phyloP scores from a whole-genome alignment of 2,113 vertebrate species.

The Dromiciops gliroides region DNA sequence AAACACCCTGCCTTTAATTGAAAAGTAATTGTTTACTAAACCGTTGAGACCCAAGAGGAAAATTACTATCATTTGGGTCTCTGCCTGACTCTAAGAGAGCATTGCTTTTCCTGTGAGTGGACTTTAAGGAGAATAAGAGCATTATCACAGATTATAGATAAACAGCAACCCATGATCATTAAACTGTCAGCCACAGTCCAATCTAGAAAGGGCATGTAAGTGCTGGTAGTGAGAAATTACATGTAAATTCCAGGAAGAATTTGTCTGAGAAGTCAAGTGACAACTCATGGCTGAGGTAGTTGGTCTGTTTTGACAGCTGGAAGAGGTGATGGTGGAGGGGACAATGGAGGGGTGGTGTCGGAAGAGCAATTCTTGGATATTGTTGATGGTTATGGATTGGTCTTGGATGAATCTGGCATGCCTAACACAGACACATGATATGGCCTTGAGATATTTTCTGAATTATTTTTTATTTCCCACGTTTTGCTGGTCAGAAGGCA shows the following conservation, averaged over 20 bases:
- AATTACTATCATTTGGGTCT: conserved; percentile 75
- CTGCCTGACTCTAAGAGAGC: conserved; percentile 65
- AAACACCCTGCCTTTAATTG: conserved; percentile 73
- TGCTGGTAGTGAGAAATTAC: not conserved
- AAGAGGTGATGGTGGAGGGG: not conserved
- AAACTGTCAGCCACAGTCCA: conserved; percentile 76
- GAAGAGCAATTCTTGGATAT: not conserved
- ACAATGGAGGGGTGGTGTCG: not conserved
- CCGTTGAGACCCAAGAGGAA: conserved; percentile 67
- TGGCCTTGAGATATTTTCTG: not conserved
- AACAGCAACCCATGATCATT: conserved; percentile 81
- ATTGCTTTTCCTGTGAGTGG: conserved; percentile 48
- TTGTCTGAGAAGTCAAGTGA: conserved; percentile 26
- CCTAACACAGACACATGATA: not conserved
- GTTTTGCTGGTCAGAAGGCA: not conserved
- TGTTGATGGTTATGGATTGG: not conserved
- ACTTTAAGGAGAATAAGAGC: conserved; percentile 60
- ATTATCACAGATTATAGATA: conserved; percentile 57
- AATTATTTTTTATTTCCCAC: not conserved
- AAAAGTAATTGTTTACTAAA: conserved; percentile 80
- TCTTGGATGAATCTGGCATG: not conserved
- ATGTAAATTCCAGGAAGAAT: conserved; percentile 23
- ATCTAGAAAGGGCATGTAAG: conserved; percentile 73
- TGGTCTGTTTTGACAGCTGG: not conserved
- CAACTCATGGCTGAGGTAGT: not conserved